Evolutionary conservation across 2,797 vertebrate genomes (phyloP), one percentile per base, ranked within the genome.

Genomic region (Anas flavirostris): DNA sequence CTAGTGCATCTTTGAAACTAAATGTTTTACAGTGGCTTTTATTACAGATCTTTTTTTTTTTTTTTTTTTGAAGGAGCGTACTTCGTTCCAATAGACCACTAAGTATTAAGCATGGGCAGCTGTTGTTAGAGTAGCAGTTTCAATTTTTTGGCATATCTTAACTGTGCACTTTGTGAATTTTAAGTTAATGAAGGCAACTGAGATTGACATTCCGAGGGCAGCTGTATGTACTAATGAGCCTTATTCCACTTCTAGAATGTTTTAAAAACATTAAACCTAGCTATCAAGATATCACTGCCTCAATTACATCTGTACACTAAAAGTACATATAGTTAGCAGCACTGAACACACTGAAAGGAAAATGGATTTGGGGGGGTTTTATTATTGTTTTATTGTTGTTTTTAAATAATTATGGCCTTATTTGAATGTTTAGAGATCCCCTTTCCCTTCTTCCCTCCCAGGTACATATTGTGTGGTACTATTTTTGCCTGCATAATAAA

Each of bases 391-490:
- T 97, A 98, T 98, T 98, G 97, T 98, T 98, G 98, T 98, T 97
- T 98, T 98, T 97, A 96, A 98, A 97, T 97, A 98, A 97, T 98
- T 96, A 97, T 96, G 94, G 98, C 98, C 98, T 98, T 98, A 98
- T 98, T 98, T 98, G 98, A 97, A 97, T 98, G 98, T 98, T 98
- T 98, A 98, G 97, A 97, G 94, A 93, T 96, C 94, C 70, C 86
- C 43, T 23, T 94, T 94, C 82, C 98, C 98, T 98, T 97, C 98
- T 98, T 98, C 98, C 97, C 98, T 98, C 98, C 98, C 96, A 98
- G 98, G 98, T 99, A 99, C 98, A 98, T 99, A 99, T 98, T 97
- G 99, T 99, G 99, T 98, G 98, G 98, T 99, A 99, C 98, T 98
- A 99, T 99, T 99, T 96, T 99, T 99, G 99, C 99, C 98, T 99